Conservation (phyloP, 2,888 invertebrate species). For the Aleiodes testaceus region DNA sequence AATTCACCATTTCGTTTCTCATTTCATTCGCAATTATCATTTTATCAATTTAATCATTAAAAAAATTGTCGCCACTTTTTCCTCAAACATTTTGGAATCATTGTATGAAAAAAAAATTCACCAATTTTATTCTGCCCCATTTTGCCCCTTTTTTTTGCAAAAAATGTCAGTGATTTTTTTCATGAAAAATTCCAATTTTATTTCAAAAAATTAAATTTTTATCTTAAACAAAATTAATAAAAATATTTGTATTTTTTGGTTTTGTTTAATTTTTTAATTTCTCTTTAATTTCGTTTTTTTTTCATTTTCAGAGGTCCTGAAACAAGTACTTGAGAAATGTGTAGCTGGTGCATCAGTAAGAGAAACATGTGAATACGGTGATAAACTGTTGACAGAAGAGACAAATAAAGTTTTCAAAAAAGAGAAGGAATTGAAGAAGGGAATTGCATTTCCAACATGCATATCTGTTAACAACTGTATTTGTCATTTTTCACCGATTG, state of each 20-base stretch:
- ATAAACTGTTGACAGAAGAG: conserved; percentile 89
- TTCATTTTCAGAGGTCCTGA: conserved; percentile 83
- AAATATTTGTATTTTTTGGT: background rate
- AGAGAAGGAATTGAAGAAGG: conserved; percentile 98
- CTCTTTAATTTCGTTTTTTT: conserved; percentile 30
- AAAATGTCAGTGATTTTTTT: too few species aligned
- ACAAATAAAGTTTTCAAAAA: conserved; percentile 98
- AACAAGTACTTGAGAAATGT: conserved; percentile 91
- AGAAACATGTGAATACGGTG: conserved; percentile 94
- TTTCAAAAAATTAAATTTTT: too few species aligned
- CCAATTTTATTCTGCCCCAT: too few species aligned
- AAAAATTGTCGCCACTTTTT: too few species aligned
- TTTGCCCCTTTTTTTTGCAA: too few species aligned
- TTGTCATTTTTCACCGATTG: conserved; percentile 98
- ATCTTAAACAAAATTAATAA: too few species aligned
- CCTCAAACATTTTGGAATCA: too few species aligned
- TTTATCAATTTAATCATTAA: background rate
- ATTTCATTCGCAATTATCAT: background rate
- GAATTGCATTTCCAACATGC: conserved; percentile 99
- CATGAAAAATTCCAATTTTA: too few species aligned
- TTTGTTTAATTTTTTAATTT: conserved; percentile 6
- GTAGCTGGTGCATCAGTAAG: conserved; percentile 90
- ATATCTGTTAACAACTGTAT: conserved; percentile 99
- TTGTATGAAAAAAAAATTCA: too few species aligned
- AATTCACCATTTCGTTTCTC: conserved; percentile 23